Percentiles rank a stretch among this genome's conserved stretches.
Conservation (phyloP, 2,113 vertebrate species). For the Suricata suricatta region DNA sequence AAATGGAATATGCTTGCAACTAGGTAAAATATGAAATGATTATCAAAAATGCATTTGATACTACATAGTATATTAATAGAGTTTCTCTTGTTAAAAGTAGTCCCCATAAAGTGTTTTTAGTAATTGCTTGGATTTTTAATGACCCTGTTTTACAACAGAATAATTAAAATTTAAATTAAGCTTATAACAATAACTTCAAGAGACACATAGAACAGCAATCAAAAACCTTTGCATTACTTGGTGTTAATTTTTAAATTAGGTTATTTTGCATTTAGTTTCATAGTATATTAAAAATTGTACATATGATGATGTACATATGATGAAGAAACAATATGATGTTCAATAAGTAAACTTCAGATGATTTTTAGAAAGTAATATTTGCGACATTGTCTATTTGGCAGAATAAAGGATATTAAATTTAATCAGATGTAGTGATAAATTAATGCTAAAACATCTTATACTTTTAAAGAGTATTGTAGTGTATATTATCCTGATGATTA, state of each 20-base stretch:
- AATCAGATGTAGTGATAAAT: background rate
- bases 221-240: background rate
- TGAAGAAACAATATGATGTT: conserved; percentile 22
- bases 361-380: conserved; percentile 5
- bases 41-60: conserved; percentile 50
- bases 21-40: conserved; percentile 58
- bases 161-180: conserved; percentile 52
- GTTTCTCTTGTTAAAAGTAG: conserved; percentile 45
- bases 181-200: background rate
- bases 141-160: conserved; percentile 38
- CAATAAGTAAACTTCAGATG: background rate
- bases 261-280: background rate
- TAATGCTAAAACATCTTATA: background rate
- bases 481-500: background rate
- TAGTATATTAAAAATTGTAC: background rate
- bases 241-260: conserved; percentile 29
- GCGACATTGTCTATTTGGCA: background rate
- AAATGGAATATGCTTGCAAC: conserved; percentile 44
- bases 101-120: conserved; percentile 12
- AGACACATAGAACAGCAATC: background rate
- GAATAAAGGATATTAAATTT: conserved; percentile 7
- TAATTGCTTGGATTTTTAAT: conserved; percentile 49
- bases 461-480: background rate
- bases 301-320: background rate
- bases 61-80: background rate